Base-by-base conservation (phyloP, 2,113 vertebrate species). In the Pterophyllum scalare region DNA sequence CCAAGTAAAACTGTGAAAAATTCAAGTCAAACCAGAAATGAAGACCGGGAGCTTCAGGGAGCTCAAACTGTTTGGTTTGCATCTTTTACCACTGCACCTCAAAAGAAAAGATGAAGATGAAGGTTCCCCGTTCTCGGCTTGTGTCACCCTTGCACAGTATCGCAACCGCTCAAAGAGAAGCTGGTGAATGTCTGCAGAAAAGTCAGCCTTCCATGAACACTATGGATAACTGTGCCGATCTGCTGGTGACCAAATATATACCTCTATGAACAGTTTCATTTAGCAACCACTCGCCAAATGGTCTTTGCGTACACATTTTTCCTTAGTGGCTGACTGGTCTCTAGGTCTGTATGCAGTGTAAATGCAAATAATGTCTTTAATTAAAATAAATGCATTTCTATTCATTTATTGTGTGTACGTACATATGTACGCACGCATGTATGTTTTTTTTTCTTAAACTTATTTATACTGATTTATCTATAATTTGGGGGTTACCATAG, bases 181-280 rank as follows among this genome's bases (percentile, higher is more conserved):
- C 24, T 49, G 64, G 62, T 2, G 22, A 70, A 26, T 70, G 40
- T 70, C 15, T 49, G 64, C 64, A 49, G 2, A 28, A 15, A 0
- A 49, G 64, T 49, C 22, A 2, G 64, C 17, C 14, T 49, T 19
- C 43, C 64, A 67, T 26, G 1, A 2, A 26, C 49, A 49, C 0
- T 28, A 49, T 3, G 0, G 24, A 40, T 46, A 46, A 70, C 64
- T 8, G 7, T 19, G 8, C 15, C 0, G 22, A 49, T 28, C 15
- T 70, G 9, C 40, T 28, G 24, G 22, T 70, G 40, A 70, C 46
- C 22, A 11, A 28, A 49, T 12, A 14, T 67, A 46, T 28, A 70
- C 9, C 19, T 26, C 64, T 20, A 15, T 26, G 22, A 67, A 40
- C 64, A 49, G 11, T 19, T 20, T 70, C 40, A 26, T 46, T 67